These are phyloP conservation scores for Crenuchus spilurus DNA, from an alignment of 2,797 vertebrate species.

Conservation along the genomic window DNA sequence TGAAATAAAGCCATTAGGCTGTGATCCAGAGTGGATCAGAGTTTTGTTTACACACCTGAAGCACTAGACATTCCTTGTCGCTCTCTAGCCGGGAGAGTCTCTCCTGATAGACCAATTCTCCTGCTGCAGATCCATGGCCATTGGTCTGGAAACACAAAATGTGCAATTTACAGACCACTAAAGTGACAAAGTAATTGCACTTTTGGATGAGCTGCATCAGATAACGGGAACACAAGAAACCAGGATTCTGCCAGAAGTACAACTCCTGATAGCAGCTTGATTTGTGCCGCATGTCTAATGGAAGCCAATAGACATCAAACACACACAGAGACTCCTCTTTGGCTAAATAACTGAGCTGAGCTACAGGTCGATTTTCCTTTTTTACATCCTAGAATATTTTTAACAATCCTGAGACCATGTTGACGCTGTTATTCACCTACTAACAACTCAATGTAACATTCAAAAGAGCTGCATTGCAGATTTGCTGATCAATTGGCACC, in stretches of 20 bases:
- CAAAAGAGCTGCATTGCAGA: too few relatives aligned
- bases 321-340: not conserved
- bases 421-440: too few relatives aligned
- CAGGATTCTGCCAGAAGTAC: not conserved
- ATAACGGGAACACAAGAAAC: not conserved
- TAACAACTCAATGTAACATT: too few relatives aligned
- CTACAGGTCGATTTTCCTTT: too few relatives aligned
- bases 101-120: slow-evolving; percentile 87
- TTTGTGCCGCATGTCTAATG: not conserved
- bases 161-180: not conserved
- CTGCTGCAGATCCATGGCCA: slow-evolving; percentile 81
- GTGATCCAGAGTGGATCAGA: not conserved
- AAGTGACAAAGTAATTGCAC: not conserved
- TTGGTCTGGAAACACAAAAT: slow-evolving; percentile 81
- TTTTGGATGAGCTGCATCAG: slow-evolving; percentile 20
- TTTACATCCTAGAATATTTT: too few relatives aligned
- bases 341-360: too few relatives aligned
- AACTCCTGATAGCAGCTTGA: too few relatives aligned
- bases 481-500: too few relatives aligned
- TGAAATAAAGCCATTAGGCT: not conserved
- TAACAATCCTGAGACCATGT: too few relatives aligned
- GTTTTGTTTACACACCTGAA: slow-evolving; percentile 82
- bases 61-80: slow-evolving; percentile 96
- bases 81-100: slow-evolving; percentile 91
- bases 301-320: not conserved